phyloP scores from a whole-genome alignment of 2,888 invertebrate species.

The Blastobasis lacticolella region DNA sequence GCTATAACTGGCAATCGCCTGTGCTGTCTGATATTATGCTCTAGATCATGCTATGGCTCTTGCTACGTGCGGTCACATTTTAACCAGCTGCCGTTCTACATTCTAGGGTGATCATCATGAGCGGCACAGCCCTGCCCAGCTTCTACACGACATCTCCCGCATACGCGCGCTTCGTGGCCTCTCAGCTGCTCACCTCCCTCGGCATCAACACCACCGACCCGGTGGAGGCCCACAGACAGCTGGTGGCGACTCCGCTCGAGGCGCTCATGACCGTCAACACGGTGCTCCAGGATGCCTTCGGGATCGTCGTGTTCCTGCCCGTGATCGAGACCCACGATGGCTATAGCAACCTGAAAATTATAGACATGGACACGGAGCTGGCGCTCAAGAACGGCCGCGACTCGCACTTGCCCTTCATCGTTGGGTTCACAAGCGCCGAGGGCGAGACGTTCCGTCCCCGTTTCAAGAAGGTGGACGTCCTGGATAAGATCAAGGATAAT shows the following conservation, averaged over 20 bases:
- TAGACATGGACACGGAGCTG: slow-evolving; percentile 48
- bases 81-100: too few species aligned
- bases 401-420: slow-evolving; percentile 42
- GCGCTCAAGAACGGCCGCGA: slow-evolving; percentile 40
- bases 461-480: slow-evolving; percentile 36
- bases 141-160: slow-evolving; percentile 42
- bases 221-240: slow-evolving; percentile 35
- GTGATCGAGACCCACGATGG: slow-evolving; percentile 41
- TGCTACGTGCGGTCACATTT: too few species aligned
- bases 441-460: slow-evolving; percentile 45
- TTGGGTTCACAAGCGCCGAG: slow-evolving; percentile 50
- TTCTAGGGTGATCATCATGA: slow-evolving; percentile 55
- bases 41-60: too few species aligned
- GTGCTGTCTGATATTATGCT: too few species aligned
- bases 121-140: slow-evolving; percentile 39
- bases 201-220: slow-evolving; percentile 46
- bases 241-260: slow-evolving; percentile 38
- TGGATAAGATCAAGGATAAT: slow-evolving; percentile 25
- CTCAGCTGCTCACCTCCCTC: slow-evolving; percentile 48
- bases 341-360: slow-evolving; percentile 30
- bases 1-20: too few species aligned
- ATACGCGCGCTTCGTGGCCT: slow-evolving; percentile 33
- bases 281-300: slow-evolving; percentile 33
- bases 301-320: slow-evolving; percentile 45
- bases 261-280: slow-evolving; percentile 40